phyloP scores from a whole-genome alignment of 2,113 vertebrate genomes.

The Recurvirostra avosetta region DNA sequence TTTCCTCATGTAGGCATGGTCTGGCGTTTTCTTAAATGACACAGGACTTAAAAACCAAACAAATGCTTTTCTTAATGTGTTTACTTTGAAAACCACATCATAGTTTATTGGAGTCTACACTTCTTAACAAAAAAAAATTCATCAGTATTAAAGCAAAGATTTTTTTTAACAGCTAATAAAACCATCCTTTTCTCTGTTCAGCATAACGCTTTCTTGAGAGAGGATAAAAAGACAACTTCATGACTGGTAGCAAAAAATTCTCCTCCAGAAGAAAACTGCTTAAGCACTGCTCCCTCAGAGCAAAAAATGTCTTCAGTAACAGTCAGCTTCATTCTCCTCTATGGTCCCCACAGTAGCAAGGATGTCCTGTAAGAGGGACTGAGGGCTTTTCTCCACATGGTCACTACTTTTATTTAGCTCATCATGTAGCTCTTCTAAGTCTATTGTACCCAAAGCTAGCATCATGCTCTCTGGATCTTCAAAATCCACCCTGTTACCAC shows the following conservation, averaged over 20 bases:
- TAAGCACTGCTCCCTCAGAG: not conserved
- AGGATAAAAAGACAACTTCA: not conserved
- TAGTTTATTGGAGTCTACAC: not conserved
- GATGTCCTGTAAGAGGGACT: conserved; percentile 90
- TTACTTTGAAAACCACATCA: not conserved
- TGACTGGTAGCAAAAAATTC: not conserved
- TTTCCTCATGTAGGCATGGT: not conserved
- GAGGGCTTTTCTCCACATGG: conserved; percentile 83
- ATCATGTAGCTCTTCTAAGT: conserved; percentile 74
- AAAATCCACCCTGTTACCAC: not conserved
- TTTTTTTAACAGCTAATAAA: not conserved
- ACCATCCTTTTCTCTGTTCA: not conserved
- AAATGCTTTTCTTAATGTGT: not conserved
- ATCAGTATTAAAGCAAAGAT: not conserved
- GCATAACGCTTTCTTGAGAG: not conserved
- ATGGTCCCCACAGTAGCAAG: conserved; percentile 68
- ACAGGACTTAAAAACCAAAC: not conserved
- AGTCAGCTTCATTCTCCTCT: conserved; percentile 79
- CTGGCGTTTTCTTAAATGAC: not conserved
- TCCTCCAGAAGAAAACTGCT: not conserved
- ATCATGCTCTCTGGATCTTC: conserved; percentile 21
- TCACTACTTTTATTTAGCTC: conserved; percentile 84
- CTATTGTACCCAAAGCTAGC: conserved; percentile 63
- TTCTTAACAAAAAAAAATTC: not conserved
- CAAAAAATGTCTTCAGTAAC: conserved; percentile 71